Conservation (phyloP, 2,797 vertebrate species). For the Onychomys torridus region DNA sequence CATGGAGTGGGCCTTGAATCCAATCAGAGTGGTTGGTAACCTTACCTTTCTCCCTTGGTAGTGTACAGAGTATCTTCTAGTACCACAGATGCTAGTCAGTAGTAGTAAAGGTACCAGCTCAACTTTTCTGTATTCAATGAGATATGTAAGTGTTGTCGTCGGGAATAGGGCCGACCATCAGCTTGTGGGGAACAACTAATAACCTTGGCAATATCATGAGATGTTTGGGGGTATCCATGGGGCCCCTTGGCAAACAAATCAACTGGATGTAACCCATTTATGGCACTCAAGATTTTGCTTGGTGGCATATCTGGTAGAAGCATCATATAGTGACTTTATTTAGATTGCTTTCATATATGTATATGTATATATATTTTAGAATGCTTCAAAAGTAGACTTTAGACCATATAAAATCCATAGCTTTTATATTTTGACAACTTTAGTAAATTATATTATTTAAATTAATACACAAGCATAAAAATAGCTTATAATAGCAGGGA, state of each 20-base stretch:
- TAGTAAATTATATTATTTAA: neutral
- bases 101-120: neutral
- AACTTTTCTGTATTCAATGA: neutral
- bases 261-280: neutral
- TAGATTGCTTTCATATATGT: neutral
- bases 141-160: neutral
- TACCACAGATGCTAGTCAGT: neutral
- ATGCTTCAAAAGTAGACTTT: neutral
- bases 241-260: neutral
- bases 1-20: neutral
- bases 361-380: neutral
- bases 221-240: neutral
- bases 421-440: neutral
- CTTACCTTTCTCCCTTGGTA: neutral
- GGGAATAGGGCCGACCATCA: neutral
- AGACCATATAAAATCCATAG: slow-evolving; percentile 18
- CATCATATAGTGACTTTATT: neutral
- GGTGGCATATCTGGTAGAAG: neutral
- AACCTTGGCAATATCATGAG: neutral
- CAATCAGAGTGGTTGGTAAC: neutral
- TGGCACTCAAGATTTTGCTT: neutral
- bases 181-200: neutral
- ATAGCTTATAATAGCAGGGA: neutral
- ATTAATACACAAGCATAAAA: neutral
- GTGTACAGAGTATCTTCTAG: neutral